Conservation (phyloP, 2,888 invertebrate species). For the Pocota personata region DNA sequence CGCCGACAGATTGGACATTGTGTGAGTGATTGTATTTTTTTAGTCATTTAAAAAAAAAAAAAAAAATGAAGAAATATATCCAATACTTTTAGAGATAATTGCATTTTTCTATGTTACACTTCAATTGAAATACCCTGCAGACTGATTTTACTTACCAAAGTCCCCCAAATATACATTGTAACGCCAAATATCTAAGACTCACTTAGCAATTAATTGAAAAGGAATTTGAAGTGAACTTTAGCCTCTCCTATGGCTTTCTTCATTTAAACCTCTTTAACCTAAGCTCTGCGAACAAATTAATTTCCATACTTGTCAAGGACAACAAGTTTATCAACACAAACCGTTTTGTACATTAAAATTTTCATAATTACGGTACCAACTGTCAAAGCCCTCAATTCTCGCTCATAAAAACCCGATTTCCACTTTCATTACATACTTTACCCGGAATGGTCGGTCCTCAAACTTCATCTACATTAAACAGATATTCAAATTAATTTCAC, state of each 20-base stretch:
- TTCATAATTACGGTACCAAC: constrained; percentile 46
- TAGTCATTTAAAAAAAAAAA: too few species aligned
- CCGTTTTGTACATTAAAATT: constrained; percentile 30
- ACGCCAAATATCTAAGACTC: too few species aligned
- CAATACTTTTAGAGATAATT: too few species aligned
- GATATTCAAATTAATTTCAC: constrained; percentile 71
- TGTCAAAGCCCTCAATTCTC: constrained; percentile 33
- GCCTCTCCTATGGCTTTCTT: too few species aligned
- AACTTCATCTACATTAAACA: constrained; percentile 69
- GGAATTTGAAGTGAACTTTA: background rate
- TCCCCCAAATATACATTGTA: too few species aligned
- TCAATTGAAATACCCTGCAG: too few species aligned
- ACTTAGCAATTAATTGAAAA: background rate
- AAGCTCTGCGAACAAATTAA: background rate
- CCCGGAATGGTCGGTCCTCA: constrained; percentile 7
- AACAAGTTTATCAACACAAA: constrained; percentile 22
- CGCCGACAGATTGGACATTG: too few species aligned
- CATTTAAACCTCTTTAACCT: background rate
- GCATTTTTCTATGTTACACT: too few species aligned
- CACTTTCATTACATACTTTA: constrained; percentile 47
- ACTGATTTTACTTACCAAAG: too few species aligned
- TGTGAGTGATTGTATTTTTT: too few species aligned
- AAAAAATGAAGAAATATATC: too few species aligned
- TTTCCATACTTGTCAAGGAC: background rate
- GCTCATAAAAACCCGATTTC: constrained; percentile 51